Evolutionary conservation across 2,888 invertebrate species (phyloP).

Genomic region (Synergus gifuensis): DNA sequence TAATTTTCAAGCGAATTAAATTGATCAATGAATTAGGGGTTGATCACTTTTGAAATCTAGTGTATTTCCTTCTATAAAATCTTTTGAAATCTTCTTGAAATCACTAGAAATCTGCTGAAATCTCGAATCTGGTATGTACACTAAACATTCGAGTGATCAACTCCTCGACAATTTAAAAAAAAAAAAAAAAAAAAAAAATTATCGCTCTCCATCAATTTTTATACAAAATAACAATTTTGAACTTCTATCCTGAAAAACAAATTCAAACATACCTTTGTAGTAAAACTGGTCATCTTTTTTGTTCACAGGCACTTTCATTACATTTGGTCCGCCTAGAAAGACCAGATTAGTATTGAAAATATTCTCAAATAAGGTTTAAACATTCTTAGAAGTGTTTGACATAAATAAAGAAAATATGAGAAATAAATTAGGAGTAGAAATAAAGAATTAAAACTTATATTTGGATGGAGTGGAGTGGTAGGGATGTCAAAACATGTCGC

Average conservation of each 20-base stretch:
- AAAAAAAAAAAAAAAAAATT: background rate
- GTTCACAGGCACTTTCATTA: background rate
- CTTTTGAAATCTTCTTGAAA: too few relatives aligned
- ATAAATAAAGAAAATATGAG: conserved; percentile 16
- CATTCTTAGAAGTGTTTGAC: background rate
- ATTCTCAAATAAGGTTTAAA: background rate
- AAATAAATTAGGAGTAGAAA: conserved; percentile 1
- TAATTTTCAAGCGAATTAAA: too few relatives aligned
- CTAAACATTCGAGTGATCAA: too few relatives aligned
- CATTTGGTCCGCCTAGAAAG: background rate
- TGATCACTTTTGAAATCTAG: too few relatives aligned
- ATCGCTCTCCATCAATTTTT: too few relatives aligned
- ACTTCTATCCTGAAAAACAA: background rate
- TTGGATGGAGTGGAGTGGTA: conserved; percentile 49
- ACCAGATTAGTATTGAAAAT: background rate
- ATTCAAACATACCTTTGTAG: background rate
- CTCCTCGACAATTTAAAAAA: background rate
- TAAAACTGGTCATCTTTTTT: background rate
- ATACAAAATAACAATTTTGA: too few relatives aligned
- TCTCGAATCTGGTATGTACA: background rate
- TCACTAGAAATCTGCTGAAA: background rate
- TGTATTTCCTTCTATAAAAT: too few relatives aligned
- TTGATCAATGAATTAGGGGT: too few relatives aligned
- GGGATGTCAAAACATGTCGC: conserved; percentile 67
- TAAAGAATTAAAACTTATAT: conserved; percentile 21